Base-by-base conservation (phyloP, 2,113 vertebrate species). In the Petroica traversi region DNA sequence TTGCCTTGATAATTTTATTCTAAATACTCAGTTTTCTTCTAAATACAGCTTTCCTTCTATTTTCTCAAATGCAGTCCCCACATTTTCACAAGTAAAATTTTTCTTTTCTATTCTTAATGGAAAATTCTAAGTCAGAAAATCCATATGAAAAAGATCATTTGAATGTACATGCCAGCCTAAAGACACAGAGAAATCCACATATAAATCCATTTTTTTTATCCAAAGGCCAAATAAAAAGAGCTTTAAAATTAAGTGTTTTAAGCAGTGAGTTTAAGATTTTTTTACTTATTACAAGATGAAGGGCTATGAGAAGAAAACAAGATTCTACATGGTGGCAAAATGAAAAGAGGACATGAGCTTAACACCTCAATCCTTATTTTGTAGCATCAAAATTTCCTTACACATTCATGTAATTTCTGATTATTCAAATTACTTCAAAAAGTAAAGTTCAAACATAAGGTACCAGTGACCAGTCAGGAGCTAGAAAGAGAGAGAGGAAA, bases 321-420 rank as follows among this genome's bases (percentile, higher is more conserved):
- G 36, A 82, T 88, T 76, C 57, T 54, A 48, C 23, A 88, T 0
- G 0, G 13, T 36, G 9, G 34, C 17, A 55, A 67, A 88, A 85
- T 2, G 3, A 52, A 75, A 55, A 48, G 10, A 49, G 7, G 9
- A 28, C 51, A 68, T 14, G 6, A 87, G 12, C 52, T 89, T 51
- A 75, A 82, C 86, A 38, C 4, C 6, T 8, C 8, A 45, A 12
- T 48, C 19, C 45, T 68, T 57, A 38, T 33, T 90, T 68, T 79
- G 17, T 36, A 73, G 41, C 63, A 66, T 16, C 18, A 12, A 75
- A 63, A 23, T 57, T 58, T 84, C 48, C 14, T 68, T 64, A 55
- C 12, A 25, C 3, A 3, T 51, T 68, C 2, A 0, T n/a, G 33
- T 43, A 1, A 63, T 55, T 75, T 49, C 38, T 2, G 0, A 69